phyloP scores from a whole-genome alignment of 2,797 vertebrate species.

The Muscicapa comitata region DNA sequence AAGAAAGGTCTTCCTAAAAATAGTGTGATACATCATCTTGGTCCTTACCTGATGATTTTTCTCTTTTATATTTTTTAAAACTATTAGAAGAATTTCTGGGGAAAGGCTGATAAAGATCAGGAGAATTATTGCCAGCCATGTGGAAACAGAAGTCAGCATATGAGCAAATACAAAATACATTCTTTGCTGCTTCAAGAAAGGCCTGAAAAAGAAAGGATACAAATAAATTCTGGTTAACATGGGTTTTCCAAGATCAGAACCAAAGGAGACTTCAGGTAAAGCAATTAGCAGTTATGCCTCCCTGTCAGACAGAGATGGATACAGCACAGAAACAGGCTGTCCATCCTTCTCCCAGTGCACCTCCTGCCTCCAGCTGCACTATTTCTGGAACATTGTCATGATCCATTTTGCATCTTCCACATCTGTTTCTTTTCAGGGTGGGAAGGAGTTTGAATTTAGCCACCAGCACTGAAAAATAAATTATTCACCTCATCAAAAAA shows the following conservation, averaged over 20 bases:
- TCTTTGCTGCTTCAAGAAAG: conserved; percentile 93
- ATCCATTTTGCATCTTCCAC: background rate
- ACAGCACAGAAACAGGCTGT: background rate
- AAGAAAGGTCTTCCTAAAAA: conserved; percentile 48
- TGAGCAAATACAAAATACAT: conserved; percentile 98
- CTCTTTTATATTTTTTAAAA: conserved; percentile 84
- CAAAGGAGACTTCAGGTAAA: background rate
- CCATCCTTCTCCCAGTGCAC: background rate
- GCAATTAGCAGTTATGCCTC: background rate
- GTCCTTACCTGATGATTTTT: conserved; percentile 85
- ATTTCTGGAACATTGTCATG: background rate
- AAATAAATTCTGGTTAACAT: background rate
- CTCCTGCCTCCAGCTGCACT: background rate
- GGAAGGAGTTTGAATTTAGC: background rate
- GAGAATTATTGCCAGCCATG: conserved; percentile 93
- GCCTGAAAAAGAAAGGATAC: conserved; percentile 80
- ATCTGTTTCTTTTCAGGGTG: background rate
- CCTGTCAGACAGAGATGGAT: background rate
- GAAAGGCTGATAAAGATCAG: conserved; percentile 93
- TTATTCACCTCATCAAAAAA: background rate
- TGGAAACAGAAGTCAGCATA: conserved; percentile 91
- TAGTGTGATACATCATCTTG: background rate
- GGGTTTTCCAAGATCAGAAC: background rate
- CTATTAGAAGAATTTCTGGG: conserved; percentile 89
- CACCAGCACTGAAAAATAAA: background rate